Evolutionary conservation across 92 coral and sea anemone genomes (phyloP).

Genomic region (Parazoanthus darwini): DNA sequence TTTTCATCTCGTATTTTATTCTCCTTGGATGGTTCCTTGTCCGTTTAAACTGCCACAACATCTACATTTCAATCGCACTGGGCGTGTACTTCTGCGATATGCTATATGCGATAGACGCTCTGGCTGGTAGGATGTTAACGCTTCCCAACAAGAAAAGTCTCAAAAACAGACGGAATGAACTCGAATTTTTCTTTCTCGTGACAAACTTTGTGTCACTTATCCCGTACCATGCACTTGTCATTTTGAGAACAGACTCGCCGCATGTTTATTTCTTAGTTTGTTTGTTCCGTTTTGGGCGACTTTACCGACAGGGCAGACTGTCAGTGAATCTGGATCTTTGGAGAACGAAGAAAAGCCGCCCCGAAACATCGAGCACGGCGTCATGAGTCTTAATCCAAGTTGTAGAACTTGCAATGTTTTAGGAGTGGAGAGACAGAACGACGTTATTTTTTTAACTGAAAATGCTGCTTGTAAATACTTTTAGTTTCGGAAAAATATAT

Average conservation of each 20-base stretch:
- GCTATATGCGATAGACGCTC: constrained; percentile 49
- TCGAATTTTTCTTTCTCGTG: constrained; percentile 13
- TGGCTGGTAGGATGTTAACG: constrained; percentile 40
- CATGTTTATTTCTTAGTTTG: constrained; percentile 49
- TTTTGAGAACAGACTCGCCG: constrained; percentile 43
- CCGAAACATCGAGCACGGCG: background rate
- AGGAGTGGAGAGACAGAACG: too few relatives aligned
- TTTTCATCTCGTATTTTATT: constrained; percentile 42
- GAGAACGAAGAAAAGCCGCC: background rate
- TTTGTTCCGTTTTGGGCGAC: constrained; percentile 40
- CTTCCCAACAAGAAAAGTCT: background rate
- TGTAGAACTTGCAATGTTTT: background rate
- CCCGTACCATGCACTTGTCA: constrained; percentile 54
- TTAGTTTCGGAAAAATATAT: too few relatives aligned
- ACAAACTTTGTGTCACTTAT: constrained; percentile 41
- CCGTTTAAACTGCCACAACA: constrained; percentile 41
- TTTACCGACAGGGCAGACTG: constrained; percentile 47
- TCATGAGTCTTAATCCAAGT: background rate
- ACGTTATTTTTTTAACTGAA: too few relatives aligned
- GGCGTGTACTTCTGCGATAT: constrained; percentile 56
- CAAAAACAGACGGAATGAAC: background rate
- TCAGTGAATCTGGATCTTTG: background rate
- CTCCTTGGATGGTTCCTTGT: constrained; percentile 55
- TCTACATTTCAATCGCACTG: constrained; percentile 45
- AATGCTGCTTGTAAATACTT: too few relatives aligned